These are phyloP conservation scores for Mellivora capensis DNA, from an alignment of 2,113 vertebrate species.

Conservation along the genomic window DNA sequence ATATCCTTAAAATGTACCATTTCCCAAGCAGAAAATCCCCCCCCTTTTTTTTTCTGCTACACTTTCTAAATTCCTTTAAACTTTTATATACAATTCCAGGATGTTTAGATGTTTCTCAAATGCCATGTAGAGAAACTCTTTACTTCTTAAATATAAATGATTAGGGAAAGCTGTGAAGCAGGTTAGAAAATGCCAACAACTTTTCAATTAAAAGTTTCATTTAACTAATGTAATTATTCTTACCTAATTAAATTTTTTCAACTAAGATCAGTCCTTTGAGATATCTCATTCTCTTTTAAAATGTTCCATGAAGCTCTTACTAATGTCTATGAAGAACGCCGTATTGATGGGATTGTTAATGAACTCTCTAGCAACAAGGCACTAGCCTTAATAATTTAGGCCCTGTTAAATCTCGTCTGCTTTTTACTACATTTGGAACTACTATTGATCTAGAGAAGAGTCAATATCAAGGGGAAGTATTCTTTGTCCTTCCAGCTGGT, in stretches of 20 bases:
- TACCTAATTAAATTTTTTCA: constrained; percentile 72
- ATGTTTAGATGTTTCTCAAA: not conserved
- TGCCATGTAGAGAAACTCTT: constrained; percentile 27
- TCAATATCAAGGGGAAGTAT: constrained; percentile 45
- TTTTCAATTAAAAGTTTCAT: constrained; percentile 78
- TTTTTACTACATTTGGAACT: constrained; percentile 52
- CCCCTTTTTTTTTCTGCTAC: not conserved
- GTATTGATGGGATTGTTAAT: constrained; percentile 56
- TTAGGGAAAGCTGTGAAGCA: constrained; percentile 53
- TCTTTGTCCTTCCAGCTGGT: constrained; percentile 34
- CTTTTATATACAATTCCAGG: constrained; percentile 13
- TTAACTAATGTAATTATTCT: constrained; percentile 70
- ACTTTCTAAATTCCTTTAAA: constrained; percentile 47
- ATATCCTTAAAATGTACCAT: constrained; percentile 14
- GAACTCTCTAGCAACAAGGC: constrained; percentile 41
- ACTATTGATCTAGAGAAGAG: constrained; percentile 50
- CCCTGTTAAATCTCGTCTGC: constrained; percentile 41
- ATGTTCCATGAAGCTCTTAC: constrained; percentile 49
- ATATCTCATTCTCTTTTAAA: constrained; percentile 63
- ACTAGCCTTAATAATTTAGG: constrained; percentile 67
- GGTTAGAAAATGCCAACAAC: constrained; percentile 49
- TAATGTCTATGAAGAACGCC: not conserved
- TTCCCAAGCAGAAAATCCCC: constrained; percentile 2
- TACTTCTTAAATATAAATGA: constrained; percentile 45
- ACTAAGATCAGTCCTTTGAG: constrained; percentile 61